These are phyloP conservation scores for Ameiurus melas DNA, from an alignment of 2,113 vertebrate genomes.

Conservation along the genomic window DNA sequence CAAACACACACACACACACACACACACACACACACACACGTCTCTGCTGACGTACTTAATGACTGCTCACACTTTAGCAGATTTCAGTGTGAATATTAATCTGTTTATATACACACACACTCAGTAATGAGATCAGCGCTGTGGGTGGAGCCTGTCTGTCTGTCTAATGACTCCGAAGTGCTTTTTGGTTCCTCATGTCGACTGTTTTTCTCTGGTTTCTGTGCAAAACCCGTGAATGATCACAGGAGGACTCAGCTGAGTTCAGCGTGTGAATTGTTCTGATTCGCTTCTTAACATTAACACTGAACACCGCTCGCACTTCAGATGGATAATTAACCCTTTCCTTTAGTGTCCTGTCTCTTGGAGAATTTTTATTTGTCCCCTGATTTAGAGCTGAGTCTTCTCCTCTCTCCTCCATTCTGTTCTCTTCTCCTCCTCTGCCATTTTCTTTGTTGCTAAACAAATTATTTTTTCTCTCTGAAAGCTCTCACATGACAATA, in stretches of 20 bases:
- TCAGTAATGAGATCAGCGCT: background rate
- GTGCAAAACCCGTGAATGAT: background rate
- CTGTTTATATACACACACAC: background rate
- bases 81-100: constrained; percentile 35
- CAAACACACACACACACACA: constrained; percentile 57
- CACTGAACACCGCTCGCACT: background rate
- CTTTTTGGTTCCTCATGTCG: background rate
- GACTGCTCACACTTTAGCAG: constrained; percentile 27
- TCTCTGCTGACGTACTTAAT: background rate
- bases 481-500: background rate
- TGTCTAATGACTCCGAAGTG: background rate
- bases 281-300: background rate
- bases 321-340: background rate
- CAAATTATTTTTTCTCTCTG: background rate
- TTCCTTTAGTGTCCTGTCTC: background rate
- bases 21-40: constrained; percentile 47
- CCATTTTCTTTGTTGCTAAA: background rate
- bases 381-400: background rate
- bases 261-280: background rate
- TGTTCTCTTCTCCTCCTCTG: background rate
- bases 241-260: background rate
- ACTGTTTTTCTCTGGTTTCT: background rate
- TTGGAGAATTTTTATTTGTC: background rate
- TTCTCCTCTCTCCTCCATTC: no score
- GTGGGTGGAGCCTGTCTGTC: background rate